A percentile compares a stretch with the other conserved stretches of the same genome.
These are phyloP conservation scores for Uloborus diversus DNA, from an alignment of 1,140 invertebrate genomes.

Conservation along the genomic window DNA sequence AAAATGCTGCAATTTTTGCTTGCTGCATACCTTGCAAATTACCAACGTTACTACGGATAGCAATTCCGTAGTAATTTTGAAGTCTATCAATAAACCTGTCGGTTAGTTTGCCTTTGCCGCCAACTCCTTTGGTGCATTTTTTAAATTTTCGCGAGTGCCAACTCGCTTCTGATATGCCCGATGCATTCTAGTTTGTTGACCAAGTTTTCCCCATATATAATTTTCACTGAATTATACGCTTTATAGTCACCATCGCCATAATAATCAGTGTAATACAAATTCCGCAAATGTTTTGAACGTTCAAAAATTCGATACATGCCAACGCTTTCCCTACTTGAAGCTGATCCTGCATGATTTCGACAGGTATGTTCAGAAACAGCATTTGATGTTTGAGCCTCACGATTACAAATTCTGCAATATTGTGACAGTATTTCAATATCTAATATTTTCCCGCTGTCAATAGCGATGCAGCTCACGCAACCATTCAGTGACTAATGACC, in stretches of 20 bases:
- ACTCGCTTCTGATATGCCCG: neutral
- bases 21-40: no score
- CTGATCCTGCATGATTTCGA: neutral
- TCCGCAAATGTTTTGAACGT: neutral
- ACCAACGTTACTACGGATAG: no score
- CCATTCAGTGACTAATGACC: constrained; percentile 1
- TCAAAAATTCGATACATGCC: neutral
- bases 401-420: neutral
- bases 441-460: constrained; percentile 2
- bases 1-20: no score
- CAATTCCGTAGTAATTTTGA: no score
- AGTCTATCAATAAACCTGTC: no score
- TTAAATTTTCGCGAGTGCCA: no score
- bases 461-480: neutral
- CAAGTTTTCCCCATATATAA: neutral
- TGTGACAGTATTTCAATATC: constrained; percentile 7
- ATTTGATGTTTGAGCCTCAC: neutral
- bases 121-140: no score
- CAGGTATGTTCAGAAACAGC: neutral
- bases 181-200: neutral
- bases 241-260: constrained; percentile 13
- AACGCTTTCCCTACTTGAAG: constrained; percentile 5
- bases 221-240: neutral
- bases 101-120: no score
- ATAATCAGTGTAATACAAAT: neutral